phyloP scores from a whole-genome alignment of 2,888 invertebrate species.

The Drosophila subquinaria region DNA sequence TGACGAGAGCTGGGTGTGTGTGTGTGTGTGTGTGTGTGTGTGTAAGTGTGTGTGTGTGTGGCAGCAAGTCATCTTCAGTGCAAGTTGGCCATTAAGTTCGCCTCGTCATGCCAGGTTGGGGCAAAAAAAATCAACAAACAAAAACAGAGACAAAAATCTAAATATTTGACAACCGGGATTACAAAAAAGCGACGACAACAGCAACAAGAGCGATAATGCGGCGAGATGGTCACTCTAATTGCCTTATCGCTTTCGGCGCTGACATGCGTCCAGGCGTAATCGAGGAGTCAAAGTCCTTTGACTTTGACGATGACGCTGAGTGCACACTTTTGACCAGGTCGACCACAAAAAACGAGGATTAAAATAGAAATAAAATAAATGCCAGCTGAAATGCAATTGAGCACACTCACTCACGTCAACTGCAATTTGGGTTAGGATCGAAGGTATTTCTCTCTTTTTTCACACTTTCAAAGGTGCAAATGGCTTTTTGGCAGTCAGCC shows the following conservation, averaged over 20 bases:
- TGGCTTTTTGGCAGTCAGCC: constrained; percentile 63
- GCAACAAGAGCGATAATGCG: constrained; percentile 10
- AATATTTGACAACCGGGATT: constrained; percentile 69
- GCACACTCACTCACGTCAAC: constrained; percentile 45
- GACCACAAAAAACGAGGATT: constrained; percentile 22
- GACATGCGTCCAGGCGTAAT: constrained; percentile 65
- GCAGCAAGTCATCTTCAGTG: constrained; percentile 64
- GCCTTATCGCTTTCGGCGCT: constrained; percentile 83
- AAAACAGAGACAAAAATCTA: constrained; percentile 48
- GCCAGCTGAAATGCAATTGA: constrained; percentile 14
- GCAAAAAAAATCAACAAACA: constrained; percentile 39
- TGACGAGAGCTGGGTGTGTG: constrained; percentile 27
- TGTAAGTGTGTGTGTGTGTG: constrained; percentile 33
- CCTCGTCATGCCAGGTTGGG: constrained; percentile 38
- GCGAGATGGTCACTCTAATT: constrained; percentile 69
- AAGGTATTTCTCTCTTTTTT: not conserved
- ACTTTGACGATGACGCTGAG: constrained; percentile 69
- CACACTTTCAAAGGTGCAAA: constrained; percentile 60
- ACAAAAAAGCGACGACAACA: constrained; percentile 5
- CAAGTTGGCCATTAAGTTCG: constrained; percentile 66
- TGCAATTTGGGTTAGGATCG: constrained; percentile 57
- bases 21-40: constrained; percentile 11
- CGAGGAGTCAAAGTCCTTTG: constrained; percentile 73
- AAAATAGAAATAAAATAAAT: constrained; percentile 9
- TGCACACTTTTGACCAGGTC: constrained; percentile 64